Conservation (phyloP, 1,140 invertebrate species). For the Bicyclus anynana region DNA sequence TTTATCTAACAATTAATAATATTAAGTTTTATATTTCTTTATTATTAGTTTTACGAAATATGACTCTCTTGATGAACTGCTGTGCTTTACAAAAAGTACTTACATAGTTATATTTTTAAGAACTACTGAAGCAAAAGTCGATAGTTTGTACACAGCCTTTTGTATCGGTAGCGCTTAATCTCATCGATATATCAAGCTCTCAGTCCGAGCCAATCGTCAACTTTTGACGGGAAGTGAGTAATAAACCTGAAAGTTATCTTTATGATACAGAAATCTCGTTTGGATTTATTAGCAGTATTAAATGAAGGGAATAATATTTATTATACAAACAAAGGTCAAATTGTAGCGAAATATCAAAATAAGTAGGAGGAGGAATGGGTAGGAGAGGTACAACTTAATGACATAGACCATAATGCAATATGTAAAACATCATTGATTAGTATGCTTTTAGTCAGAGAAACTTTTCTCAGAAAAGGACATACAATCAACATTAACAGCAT, state of each 20-base stretch:
- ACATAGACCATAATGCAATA: too few relatives aligned
- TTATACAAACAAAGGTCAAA: slow-evolving; percentile 8
- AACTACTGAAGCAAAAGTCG: slow-evolving; percentile 3
- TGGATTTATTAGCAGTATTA: slow-evolving; percentile 19
- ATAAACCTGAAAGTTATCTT: slow-evolving; percentile 32
- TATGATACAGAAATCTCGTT: slow-evolving; percentile 10
- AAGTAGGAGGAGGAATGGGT: background rate
- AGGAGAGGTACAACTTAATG: too few relatives aligned
- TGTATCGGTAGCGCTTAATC: slow-evolving; percentile 46
- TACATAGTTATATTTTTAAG: too few relatives aligned
- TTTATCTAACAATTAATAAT: too few relatives aligned
- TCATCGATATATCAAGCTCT: slow-evolving; percentile 60
- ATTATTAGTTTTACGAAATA: too few relatives aligned
- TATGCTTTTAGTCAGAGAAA: too few relatives aligned
- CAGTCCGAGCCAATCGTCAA: slow-evolving; percentile 39
- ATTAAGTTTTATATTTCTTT: too few relatives aligned
- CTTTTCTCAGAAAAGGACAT: too few relatives aligned
- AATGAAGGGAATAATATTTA: slow-evolving; percentile 17
- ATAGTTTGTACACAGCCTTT: slow-evolving; percentile 31
- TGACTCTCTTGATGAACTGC: too few relatives aligned
- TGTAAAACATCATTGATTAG: too few relatives aligned
- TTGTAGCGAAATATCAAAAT: background rate
- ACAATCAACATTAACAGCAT: too few relatives aligned
- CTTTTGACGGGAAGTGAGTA: slow-evolving; percentile 45
- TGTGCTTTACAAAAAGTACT: too few relatives aligned